Base-by-base conservation (phyloP, 2,797 vertebrate species). In the Myripristis jacobus region DNA sequence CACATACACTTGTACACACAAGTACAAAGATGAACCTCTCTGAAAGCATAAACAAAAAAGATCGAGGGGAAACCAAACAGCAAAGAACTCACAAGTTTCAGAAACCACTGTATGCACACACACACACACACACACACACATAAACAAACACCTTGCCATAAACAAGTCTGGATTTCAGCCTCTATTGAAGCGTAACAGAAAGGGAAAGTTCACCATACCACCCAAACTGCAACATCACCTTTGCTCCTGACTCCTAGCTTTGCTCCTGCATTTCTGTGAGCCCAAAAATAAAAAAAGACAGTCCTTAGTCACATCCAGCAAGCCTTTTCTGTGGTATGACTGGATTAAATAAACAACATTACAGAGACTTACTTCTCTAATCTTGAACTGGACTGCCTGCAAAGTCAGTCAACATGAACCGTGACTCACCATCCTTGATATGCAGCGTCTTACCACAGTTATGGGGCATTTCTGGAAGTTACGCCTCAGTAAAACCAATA, bases 391-490 rank as follows among this genome's bases (percentile, higher is more conserved):
- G 22, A 66, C 58, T 51, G 27, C 7, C 44, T 19, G 51, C 43
- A 10, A 7, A n/a, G 24, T 34, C 55, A 47, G 6, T 60, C 16
- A 47, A 54, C 36, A 29, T 62, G 31, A 46, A 58, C 70, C 63
- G 44, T 66, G 68, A 77, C 63, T 50, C 70, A 67, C 5, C n/a
- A 34, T 3, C 29, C 56, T 16, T 15, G 21, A 53, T 25, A 9
- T n/a, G 16, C 13, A n/a, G 29, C 5, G 48, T 21, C 27, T 43
- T 2, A 19, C 64, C 74, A 18, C 56, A 73, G 44, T 21, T 48
- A 53, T n/a, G 44, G 50, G 22, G 18, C 9, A 25, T 44, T 77
- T 48, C 21, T 61, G 62, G 38, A 74, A 15, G 41, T 67, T 54
- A 55, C 0, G 3, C 48, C 27, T 50, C 48, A 53, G 34, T 27